Percentiles rank a stretch among this genome's conserved stretches.
phyloP scores from a whole-genome alignment of 2,797 vertebrate genomes.

The Pipistrellus nathusii region DNA sequence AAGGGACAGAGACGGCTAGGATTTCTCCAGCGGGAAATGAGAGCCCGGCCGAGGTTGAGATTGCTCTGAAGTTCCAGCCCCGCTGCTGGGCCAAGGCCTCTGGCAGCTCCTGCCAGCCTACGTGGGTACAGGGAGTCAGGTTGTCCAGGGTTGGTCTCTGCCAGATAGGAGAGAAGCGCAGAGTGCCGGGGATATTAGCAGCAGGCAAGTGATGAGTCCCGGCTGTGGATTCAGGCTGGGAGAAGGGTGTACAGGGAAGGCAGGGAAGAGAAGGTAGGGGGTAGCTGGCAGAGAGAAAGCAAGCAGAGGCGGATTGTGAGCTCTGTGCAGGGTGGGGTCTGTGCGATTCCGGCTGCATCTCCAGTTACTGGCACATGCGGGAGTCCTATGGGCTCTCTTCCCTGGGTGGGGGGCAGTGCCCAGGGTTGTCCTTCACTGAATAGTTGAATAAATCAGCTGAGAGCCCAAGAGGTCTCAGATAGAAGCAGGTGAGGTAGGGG shows the following conservation, averaged over 20 bases:
- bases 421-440: constrained; percentile 18
- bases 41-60: constrained; percentile 28
- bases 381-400: not conserved
- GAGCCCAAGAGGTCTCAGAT: not conserved
- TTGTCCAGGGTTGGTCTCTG: constrained; percentile 24
- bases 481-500: not conserved
- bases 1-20: constrained; percentile 33
- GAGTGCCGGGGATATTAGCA: constrained; percentile 15
- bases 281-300: constrained; percentile 45
- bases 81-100: constrained; percentile 38
- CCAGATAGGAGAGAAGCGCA: not conserved
- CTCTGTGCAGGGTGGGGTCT: constrained; percentile 33
- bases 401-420: not conserved
- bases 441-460: constrained; percentile 45
- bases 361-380: constrained; percentile 40
- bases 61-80: constrained; percentile 12
- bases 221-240: constrained; percentile 17
- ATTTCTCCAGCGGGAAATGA: not conserved
- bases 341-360: constrained; percentile 42
- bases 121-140: not conserved
- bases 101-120: not conserved
- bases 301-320: constrained; percentile 62
- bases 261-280: constrained; percentile 44
- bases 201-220: not conserved
- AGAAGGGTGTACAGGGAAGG: constrained; percentile 10